These are phyloP conservation scores for Lithophane leautieri DNA, from an alignment of 2,888 invertebrate species.

Conservation along the genomic window DNA sequence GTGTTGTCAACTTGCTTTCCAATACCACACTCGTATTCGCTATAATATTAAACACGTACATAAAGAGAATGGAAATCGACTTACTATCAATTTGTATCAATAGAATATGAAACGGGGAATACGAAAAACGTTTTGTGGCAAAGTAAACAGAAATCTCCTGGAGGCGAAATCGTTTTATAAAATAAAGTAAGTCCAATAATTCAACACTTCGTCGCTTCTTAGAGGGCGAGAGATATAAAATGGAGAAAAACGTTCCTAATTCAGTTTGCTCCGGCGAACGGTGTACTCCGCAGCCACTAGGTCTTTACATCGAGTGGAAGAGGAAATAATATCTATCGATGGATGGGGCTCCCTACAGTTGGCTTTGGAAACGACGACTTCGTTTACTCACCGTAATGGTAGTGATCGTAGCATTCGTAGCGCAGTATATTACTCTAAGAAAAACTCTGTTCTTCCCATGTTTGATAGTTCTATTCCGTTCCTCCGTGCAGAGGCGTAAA, in stretches of 20 bases:
- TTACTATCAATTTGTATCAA: conserved; percentile 76
- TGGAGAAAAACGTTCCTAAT: conserved; percentile 88
- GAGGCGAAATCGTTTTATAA: conserved; percentile 85
- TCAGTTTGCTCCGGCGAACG: conserved; percentile 85
- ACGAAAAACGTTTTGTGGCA: conserved; percentile 78
- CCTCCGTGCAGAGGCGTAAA: conserved; percentile 43
- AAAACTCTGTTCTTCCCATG: conserved; percentile 59
- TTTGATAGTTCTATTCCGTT: conserved; percentile 64
- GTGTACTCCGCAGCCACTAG: conserved; percentile 79
- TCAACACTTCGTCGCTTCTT: conserved; percentile 86
- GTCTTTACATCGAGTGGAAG: conserved; percentile 77
- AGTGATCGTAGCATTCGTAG: conserved; percentile 60
- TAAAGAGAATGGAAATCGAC: conserved; percentile 65
- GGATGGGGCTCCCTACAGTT: conserved; percentile 73
- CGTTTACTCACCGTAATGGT: conserved; percentile 75
- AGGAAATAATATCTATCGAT: conserved; percentile 83
- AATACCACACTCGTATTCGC: conserved; percentile 57
- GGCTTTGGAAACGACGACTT: conserved; percentile 73
- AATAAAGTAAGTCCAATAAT: conserved; percentile 89
- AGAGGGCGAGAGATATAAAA: conserved; percentile 85
- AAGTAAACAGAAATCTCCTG: conserved; percentile 85
- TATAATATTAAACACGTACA: conserved; percentile 56
- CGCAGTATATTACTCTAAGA: conserved; percentile 62
- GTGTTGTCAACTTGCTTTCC: conserved; percentile 51
- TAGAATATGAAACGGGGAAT: conserved; percentile 75